phyloP scores from a whole-genome alignment of 2,797 vertebrate species.

The Squalus acanthias region DNA sequence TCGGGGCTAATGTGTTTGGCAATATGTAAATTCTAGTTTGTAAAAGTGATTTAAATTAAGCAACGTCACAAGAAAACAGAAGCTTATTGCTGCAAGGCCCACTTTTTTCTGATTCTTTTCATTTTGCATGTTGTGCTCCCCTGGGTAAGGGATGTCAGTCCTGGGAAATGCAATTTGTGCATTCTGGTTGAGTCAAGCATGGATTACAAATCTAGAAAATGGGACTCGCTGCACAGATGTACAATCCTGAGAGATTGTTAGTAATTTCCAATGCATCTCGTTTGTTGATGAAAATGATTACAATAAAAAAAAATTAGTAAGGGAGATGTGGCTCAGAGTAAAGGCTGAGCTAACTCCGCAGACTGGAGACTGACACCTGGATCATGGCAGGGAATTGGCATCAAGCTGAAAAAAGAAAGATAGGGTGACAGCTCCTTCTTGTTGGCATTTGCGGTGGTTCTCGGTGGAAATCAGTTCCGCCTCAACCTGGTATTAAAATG shows the following conservation, averaged over 20 bases:
- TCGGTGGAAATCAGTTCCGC: not conserved
- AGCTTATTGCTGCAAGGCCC: not conserved
- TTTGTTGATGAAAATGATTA: not conserved
- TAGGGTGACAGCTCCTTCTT: not conserved
- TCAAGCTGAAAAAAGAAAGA: not conserved
- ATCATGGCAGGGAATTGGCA: not conserved
- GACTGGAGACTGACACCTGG: not conserved
- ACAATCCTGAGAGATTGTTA: not conserved
- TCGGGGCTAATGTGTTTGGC: not conserved
- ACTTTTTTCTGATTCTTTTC: not conserved
- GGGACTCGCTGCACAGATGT: not conserved
- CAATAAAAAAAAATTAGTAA: not conserved
- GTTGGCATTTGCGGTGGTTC: not conserved
- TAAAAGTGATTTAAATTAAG: not conserved
- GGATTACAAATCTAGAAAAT: not conserved
- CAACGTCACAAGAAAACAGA: not conserved
- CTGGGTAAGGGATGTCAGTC: not conserved
- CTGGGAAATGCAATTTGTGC: not conserved
- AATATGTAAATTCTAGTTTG: not conserved
- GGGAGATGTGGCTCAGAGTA: not conserved
- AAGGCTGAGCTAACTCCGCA: not conserved
- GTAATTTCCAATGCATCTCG: not conserved
- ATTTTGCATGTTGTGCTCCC: not conserved
- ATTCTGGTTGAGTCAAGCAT: not conserved
- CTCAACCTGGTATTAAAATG: not conserved